These are phyloP conservation scores for Columbina picui DNA, from an alignment of 2,113 vertebrate species.

Conservation along the genomic window DNA sequence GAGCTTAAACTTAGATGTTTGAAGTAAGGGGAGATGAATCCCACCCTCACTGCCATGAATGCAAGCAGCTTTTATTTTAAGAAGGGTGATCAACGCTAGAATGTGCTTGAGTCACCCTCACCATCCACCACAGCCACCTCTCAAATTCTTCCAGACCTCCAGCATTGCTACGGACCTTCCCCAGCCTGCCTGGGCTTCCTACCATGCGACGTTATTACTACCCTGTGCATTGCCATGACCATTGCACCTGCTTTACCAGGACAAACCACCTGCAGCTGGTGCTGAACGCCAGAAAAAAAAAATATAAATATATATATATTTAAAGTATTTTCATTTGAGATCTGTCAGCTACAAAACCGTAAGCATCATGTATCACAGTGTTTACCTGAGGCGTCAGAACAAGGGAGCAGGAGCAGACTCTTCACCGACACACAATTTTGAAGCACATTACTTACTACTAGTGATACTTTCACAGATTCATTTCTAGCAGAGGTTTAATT, in stretches of 20 bases:
- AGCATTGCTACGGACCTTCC: background rate
- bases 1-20: conserved; percentile 53
- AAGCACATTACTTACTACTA: background rate
- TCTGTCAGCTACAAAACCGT: background rate
- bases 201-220: fast-evolving
- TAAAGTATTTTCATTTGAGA: background rate
- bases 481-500: conserved; percentile 3
- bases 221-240: fast-evolving
- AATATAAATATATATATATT: background rate
- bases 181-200: background rate
- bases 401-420: background rate
- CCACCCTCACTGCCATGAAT: conserved; percentile 2
- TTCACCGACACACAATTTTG: background rate
- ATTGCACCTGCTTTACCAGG: background rate
- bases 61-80: conserved; percentile 65
- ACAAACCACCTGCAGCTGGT: background rate
- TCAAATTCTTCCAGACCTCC: background rate
- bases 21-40: conserved; percentile 50
- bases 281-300: background rate
- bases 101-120: background rate
- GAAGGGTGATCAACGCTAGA: conserved; percentile 28
- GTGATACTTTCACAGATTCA: background rate
- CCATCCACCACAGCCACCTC: background rate
- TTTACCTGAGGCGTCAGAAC: background rate
- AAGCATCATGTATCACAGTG: background rate